Percentiles rank a stretch among this genome's conserved stretches.
Conservation (phyloP, 2,797 vertebrate genomes). For the Gastrophryne carolinensis region DNA sequence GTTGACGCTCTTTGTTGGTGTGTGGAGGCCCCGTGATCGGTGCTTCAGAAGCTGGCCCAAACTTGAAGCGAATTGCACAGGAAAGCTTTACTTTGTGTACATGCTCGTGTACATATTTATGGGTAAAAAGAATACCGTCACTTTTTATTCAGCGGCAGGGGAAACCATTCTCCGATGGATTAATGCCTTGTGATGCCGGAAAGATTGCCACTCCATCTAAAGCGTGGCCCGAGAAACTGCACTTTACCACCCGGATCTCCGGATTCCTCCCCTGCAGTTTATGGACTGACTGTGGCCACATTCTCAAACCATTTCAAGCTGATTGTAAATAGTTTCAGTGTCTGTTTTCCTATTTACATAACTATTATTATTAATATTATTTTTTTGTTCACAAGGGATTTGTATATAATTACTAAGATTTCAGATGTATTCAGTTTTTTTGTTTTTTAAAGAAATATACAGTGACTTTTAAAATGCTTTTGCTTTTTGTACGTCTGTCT, state of each 20-base stretch:
- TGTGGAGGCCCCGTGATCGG: conserved; percentile 31
- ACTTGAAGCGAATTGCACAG: conserved; percentile 9
- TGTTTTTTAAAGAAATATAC: not conserved
- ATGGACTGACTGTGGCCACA: not conserved
- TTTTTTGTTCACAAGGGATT: conserved; percentile 28
- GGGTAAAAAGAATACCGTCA: not conserved
- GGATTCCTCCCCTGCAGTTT: not conserved
- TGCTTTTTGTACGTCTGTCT: conserved; percentile 18
- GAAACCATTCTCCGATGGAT: not conserved
- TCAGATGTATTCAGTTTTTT: not conserved
- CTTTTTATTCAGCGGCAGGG: not conserved
- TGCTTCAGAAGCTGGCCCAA: conserved; percentile 2
- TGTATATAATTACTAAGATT: conserved; percentile 30
- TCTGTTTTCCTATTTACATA: conserved; percentile 24
- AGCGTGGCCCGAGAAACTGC: not conserved
- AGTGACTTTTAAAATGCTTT: not conserved
- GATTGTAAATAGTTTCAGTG: conserved; percentile 34
- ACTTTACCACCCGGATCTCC: not conserved
- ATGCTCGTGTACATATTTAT: not conserved
- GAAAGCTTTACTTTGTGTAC: not conserved
- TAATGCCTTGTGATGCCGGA: not conserved
- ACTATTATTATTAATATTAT: conserved; percentile 12
- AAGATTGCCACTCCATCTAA: not conserved
- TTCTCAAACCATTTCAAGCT: conserved; percentile 41
- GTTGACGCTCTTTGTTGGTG: conserved; percentile 43